Evolutionary conservation across 2,888 invertebrate genomes (phyloP).

Genomic region (Hofmannophila pseudospretella): DNA sequence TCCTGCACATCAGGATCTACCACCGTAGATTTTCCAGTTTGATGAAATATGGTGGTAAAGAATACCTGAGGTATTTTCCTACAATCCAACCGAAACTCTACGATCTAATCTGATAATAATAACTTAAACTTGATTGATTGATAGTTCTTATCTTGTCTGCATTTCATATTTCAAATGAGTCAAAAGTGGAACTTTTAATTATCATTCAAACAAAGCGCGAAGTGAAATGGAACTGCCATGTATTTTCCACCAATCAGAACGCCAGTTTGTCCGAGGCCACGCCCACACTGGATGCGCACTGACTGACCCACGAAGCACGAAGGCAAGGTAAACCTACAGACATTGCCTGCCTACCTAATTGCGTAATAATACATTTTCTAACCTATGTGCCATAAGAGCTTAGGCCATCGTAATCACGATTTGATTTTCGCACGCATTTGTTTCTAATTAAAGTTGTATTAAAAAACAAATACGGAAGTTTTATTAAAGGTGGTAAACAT

Average conservation of each 20-base stretch:
- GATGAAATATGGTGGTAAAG: too few relatives aligned
- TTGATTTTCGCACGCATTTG: slow-evolving; percentile 7
- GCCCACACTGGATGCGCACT: slow-evolving; percentile 19
- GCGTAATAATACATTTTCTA: slow-evolving; percentile 10
- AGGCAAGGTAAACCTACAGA: slow-evolving; percentile 18
- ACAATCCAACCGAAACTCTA: too few relatives aligned
- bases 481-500: too few relatives aligned
- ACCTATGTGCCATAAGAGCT: not conserved
- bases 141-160: too few relatives aligned
- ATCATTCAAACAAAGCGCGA: slow-evolving; percentile 30
- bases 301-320: slow-evolving; percentile 19
- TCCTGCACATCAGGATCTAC: too few relatives aligned
- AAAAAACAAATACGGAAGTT: too few relatives aligned
- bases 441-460: too few relatives aligned
- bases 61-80: too few relatives aligned
- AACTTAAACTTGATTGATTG: too few relatives aligned
- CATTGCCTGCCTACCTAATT: slow-evolving; percentile 19
- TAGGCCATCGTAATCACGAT: slow-evolving; percentile 9
- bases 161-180: too few relatives aligned
- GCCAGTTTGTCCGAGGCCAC: slow-evolving; percentile 2
- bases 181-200: too few relatives aligned
- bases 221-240: slow-evolving; percentile 45
- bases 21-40: too few relatives aligned
- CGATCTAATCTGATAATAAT: not conserved
- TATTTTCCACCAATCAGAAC: slow-evolving; percentile 3